Evolutionary conservation across 2,797 vertebrate genomes (phyloP), one percentile per base, ranked within the genome.

Genomic region (Phaenicophaeus curvirostris): DNA sequence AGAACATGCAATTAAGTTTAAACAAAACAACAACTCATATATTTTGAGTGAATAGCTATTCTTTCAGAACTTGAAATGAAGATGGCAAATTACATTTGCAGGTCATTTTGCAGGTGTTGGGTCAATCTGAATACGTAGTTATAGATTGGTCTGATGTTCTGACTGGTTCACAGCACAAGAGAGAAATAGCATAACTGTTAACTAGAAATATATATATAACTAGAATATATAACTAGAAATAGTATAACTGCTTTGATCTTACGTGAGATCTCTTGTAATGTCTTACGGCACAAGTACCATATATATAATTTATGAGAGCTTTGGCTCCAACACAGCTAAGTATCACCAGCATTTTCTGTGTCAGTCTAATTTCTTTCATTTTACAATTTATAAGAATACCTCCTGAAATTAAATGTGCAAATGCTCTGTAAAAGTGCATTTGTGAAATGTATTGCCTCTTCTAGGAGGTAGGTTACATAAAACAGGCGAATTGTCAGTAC

Each of bases 281-380:
- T 89, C 66, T 95, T 88, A 18, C 5, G 68, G 37, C 28, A 37
- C 50, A 48, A 37, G 61, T 73, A 54, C 61, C 65, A 66, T 85
- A 67, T 75, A 46, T 88, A 50, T 44, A 75, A 51, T 91, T 90
- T 84, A 42, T 78, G 51, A 94, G 54, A 83, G 62, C 63, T 94
- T 93, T 77, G 62, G 74, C 48, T 96, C 85, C 72, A 88, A 69
- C 50, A 74, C 63, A 75, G 54, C 80, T 83, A 63, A 91, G 53
- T 21, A 51, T 93, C 84, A 91, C 53, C 69, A 68, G 12, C 39
- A 89, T 92, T 95, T 89, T 94, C 42, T n/a, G 33, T 27, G 5
- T 66, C 25, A 58, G 21, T 53, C 65, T 11, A 39, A 35, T 93
- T 91, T 44, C 61, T 83, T 91, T 80, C 10, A 63, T 75, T 76